Evolutionary conservation across 2,113 vertebrate species (phyloP).

Genomic region (Perognathus longimembris): DNA sequence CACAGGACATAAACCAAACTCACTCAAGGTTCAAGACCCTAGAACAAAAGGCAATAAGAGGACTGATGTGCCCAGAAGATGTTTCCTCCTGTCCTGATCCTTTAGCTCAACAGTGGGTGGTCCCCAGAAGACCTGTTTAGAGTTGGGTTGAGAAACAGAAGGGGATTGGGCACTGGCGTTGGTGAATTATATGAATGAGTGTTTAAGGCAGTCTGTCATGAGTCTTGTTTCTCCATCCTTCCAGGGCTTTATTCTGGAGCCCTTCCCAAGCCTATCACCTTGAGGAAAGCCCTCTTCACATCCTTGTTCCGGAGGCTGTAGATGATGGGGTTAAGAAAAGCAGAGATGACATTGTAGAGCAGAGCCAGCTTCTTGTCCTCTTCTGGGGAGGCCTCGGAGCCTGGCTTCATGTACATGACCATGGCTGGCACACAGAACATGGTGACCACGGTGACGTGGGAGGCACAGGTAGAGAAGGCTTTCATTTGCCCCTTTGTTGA

Average conservation of each 20-base stretch:
- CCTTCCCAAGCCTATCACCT: conserved; percentile 38
- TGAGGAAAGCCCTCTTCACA: conserved; percentile 70
- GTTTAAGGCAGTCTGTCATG: not conserved
- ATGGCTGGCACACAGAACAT: conserved; percentile 76
- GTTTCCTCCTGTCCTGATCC: not conserved
- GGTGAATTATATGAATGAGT: not conserved
- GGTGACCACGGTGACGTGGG: conserved; percentile 73
- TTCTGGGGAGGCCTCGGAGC: conserved; percentile 59
- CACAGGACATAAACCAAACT: not conserved
- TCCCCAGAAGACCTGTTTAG: not conserved
- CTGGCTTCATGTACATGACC: conserved; percentile 77
- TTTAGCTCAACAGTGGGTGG: not conserved
- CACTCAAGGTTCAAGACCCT: not conserved
- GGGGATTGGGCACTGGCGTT: not conserved
- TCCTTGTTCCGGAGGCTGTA: conserved; percentile 78
- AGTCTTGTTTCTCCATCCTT: not conserved
- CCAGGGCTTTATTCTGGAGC: conserved; percentile 29
- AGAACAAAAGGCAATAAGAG: not conserved
- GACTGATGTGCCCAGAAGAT: not conserved
- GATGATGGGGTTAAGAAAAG: conserved; percentile 78
- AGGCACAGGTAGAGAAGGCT: conserved; percentile 72
- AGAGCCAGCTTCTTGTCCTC: conserved; percentile 77
- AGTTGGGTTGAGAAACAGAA: not conserved
- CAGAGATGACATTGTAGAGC: conserved; percentile 76
- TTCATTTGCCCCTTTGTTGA: conserved; percentile 61